Evolutionary conservation across 2,113 vertebrate species (phyloP), one percentile per base, ranked within the genome.

Genomic region (Phrynosoma platyrhinos): DNA sequence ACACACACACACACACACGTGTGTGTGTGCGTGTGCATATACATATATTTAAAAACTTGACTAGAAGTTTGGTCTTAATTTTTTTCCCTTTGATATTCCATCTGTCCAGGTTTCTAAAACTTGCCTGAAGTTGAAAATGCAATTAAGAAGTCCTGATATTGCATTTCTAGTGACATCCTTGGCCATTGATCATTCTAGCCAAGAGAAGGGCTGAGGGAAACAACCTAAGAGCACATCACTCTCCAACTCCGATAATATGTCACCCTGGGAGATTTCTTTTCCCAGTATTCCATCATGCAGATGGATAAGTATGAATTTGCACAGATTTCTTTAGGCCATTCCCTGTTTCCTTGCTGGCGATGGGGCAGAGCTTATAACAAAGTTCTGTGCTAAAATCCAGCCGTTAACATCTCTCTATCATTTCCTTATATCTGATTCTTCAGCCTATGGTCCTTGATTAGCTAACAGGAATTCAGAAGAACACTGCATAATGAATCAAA

Each of bases 41-140:
- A 52, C 7, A 14, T 12, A 10, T 32, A 66, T 4, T 71, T 47
- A n/a, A 18, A 74, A 58, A 55, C n/a, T 84, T 36, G 21, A 5
- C 32, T 82, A 85, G 40, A 81, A 42, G 0, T 30, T 42, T 66
- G 9, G 23, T 40, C 80, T 81, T 13, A 58, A 27, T 47, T 47
- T 47, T 47, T 47, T 68, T 47, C 30, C 68, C 58, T 18, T 42
- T 81, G n/a, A n/a, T 32, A 71, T 81, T 87, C 30, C 4, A 4
- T 71, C 85, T 58, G 66, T 12, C 25, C 78, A 72, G 78, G 23
- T 81, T 52, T 84, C 58, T n/a, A 62, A 82, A 74, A 58, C 18
- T 87, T 87, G 86, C 69, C 86, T 82, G 79, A 64, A 75, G 79
- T 82, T 64, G 25, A 75, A 75, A 87, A 87, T 75, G 79, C 71